phyloP scores from a whole-genome alignment of 1,140 invertebrate genomes.

The Oscheius sp. region DNA sequence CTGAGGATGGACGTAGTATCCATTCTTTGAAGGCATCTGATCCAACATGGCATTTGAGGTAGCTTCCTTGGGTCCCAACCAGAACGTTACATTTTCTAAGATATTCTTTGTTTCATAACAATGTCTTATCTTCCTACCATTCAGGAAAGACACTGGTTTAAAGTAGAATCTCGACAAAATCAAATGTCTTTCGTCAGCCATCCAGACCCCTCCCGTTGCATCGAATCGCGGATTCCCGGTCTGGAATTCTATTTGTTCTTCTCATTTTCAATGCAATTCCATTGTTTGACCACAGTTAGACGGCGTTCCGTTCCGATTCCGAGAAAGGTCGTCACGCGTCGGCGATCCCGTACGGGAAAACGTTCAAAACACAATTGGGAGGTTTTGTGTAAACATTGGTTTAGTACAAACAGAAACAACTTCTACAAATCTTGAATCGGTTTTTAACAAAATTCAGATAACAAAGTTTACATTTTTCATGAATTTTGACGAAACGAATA shows the following conservation, averaged over 20 bases:
- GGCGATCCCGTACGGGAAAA: background rate
- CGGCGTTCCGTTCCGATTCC: background rate
- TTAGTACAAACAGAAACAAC: too few species aligned
- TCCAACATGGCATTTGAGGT: slow-evolving; percentile 46
- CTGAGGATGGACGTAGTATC: slow-evolving; percentile 50
- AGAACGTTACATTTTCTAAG: slow-evolving; percentile 59
- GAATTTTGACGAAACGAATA: background rate
- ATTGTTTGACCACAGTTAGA: background rate
- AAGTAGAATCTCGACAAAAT: slow-evolving; percentile 59
- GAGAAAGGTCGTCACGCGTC: background rate
- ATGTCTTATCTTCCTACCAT: slow-evolving; percentile 33
- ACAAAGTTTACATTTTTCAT: too few species aligned
- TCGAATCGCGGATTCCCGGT: slow-evolving; percentile 37
- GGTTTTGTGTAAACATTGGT: background rate
- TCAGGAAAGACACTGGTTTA: slow-evolving; percentile 43
- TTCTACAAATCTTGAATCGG: too few species aligned
- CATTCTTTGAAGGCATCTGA: slow-evolving; percentile 52
- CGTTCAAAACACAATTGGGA: background rate
- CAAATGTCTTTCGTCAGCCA: slow-evolving; percentile 52
- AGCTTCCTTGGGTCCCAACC: slow-evolving; percentile 50
- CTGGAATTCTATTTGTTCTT: too few species aligned
- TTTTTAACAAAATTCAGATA: too few species aligned
- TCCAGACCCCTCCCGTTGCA: slow-evolving; percentile 57
- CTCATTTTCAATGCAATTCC: background rate
- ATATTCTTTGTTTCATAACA: background rate